Evolutionary conservation across 2,797 vertebrate genomes (phyloP).

Genomic region (Catharus ustulatus): DNA sequence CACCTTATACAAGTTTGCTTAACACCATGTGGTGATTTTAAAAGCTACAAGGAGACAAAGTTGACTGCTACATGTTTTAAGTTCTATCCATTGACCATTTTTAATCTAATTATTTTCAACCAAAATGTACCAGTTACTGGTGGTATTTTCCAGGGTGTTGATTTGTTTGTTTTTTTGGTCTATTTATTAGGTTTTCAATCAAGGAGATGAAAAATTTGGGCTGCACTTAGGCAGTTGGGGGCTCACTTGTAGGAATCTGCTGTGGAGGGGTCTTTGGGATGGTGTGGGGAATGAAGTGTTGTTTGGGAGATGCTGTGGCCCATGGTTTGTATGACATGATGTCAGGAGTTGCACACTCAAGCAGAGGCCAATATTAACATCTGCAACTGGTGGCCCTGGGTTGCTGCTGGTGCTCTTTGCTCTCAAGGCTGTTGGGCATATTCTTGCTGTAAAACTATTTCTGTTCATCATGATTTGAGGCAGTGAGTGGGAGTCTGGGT

Average conservation of each 20-base stretch:
- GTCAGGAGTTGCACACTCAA: not conserved
- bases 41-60: not conserved
- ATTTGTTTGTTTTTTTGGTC: not conserved
- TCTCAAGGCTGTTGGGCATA: not conserved
- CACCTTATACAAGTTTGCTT: not conserved
- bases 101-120: not conserved
- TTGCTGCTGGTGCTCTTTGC: not conserved
- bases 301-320: not conserved
- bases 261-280: not conserved
- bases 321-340: accelerated
- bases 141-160: not conserved
- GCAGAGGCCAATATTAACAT: not conserved
- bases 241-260: not conserved
- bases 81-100: not conserved
- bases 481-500: not conserved
- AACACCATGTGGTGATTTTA: not conserved
- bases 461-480: not conserved
- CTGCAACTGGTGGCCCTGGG: accelerated
- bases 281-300: accelerated
- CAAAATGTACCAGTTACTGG: not conserved
- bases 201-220: not conserved
- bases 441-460: not conserved
- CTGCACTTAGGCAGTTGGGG: not conserved
- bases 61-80: not conserved
- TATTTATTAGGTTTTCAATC: not conserved